phyloP scores from a whole-genome alignment of 2,888 invertebrate genomes.

The Schrankia costaestrigalis region DNA sequence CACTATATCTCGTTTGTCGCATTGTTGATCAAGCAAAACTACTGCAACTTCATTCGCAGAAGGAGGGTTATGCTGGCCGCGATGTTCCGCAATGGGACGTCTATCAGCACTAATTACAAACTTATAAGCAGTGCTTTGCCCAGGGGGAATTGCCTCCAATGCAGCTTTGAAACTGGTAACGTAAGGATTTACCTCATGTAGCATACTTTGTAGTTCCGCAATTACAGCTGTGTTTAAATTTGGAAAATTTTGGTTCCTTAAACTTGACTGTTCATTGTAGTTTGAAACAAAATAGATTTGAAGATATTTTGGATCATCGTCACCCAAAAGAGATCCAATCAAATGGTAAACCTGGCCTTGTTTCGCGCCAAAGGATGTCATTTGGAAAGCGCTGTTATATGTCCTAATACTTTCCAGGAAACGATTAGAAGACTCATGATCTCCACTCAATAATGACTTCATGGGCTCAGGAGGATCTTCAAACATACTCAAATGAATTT shows the following conservation, averaged over 20 bases:
- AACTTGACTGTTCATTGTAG: constrained; percentile 17
- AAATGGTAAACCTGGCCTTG: constrained; percentile 25
- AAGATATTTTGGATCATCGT: constrained; percentile 19
- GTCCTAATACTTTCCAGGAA: not conserved
- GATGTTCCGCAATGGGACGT: not conserved
- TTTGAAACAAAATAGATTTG: constrained; percentile 31
- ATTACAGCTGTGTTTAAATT: constrained; percentile 19
- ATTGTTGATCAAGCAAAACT: constrained; percentile 1
- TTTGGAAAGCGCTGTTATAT: constrained; percentile 5
- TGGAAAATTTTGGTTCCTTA: not conserved
- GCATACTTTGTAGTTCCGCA: constrained; percentile 21
- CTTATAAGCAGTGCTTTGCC: not conserved
- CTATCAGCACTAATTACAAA: not conserved
- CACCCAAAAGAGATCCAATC: constrained; percentile 18
- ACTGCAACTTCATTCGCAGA: not conserved
- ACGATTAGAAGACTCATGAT: constrained; percentile 7
- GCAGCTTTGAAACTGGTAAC: constrained; percentile 18
- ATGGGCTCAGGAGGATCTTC: constrained; percentile 18
- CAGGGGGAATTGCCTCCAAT: constrained; percentile 9
- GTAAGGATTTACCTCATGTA: constrained; percentile 18
- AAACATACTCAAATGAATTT: constrained; percentile 15
- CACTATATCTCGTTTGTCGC: constrained; percentile 2
- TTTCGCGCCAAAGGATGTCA: constrained; percentile 14
- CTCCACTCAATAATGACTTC: constrained; percentile 12
- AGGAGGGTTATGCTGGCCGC: not conserved